Evolutionary conservation across 1,140 invertebrate genomes (phyloP).

Genomic region (Caenorhabditis elegans): WBcel235 BX284605.5:14583501-14584000

Average conservation of each 20-base stretch:
- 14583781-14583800: not conserved
- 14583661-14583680: constrained; percentile 71
- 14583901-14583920: constrained; percentile 69
- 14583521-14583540: no score
- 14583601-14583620: constrained; percentile 45
- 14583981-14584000: constrained; percentile 79
- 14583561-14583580: no score
- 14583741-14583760: no score
- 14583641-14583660: constrained; percentile 46
- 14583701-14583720: no score
- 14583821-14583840: constrained; percentile 63
- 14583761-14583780: not conserved
- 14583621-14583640: constrained; percentile 54
- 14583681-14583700: constrained; percentile 49
- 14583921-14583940: constrained; percentile 69
- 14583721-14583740: no score
- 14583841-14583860: constrained; percentile 42
- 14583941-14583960: not conserved
- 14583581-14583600: constrained; percentile 27
- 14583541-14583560: no score
- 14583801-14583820: constrained; percentile 22
- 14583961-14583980: not conserved
- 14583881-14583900: constrained; percentile 66
- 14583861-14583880: constrained; percentile 49
- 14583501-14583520: no score